Conservation (phyloP, 2,888 invertebrate species). For the Caenorhabditis wallacei region DNA sequence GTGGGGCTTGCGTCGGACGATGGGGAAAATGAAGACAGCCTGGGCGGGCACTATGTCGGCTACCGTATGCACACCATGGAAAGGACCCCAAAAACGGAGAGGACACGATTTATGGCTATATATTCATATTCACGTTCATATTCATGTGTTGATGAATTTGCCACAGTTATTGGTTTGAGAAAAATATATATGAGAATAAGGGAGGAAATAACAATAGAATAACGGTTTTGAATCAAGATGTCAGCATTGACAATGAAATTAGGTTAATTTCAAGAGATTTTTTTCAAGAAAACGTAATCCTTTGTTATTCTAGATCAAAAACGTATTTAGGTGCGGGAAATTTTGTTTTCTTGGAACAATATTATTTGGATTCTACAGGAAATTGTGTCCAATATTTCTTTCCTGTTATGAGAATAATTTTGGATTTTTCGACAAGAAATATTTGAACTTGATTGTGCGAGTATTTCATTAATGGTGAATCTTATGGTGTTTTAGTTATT, state of each 20-base stretch:
- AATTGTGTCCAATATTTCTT: too few species aligned
- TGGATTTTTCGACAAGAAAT: too few species aligned
- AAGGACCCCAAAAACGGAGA: slow-evolving; percentile 17
- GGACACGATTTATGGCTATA: slow-evolving; percentile 55
- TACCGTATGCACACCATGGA: slow-evolving; percentile 59
- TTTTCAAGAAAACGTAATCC: too few species aligned
- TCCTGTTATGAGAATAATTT: too few species aligned
- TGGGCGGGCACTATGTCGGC: slow-evolving; percentile 46
- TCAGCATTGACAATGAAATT: neutral
- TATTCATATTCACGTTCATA: slow-evolving; percentile 60
- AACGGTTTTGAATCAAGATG: neutral
- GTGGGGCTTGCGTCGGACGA: slow-evolving; percentile 50
- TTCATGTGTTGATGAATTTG: slow-evolving; percentile 63
- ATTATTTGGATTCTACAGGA: too few species aligned
- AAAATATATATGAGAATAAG: slow-evolving; percentile 17
- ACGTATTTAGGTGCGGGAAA: too few species aligned
- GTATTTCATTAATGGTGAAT: too few species aligned
- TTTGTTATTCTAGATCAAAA: too few species aligned
- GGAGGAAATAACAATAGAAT: slow-evolving; percentile 21
- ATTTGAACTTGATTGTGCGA: too few species aligned
- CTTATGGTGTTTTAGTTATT: too few species aligned
- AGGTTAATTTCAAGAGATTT: too few species aligned
- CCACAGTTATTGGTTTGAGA: slow-evolving; percentile 40
- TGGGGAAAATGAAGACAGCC: slow-evolving; percentile 12
- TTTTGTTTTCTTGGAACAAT: too few species aligned